A percentile compares a stretch with the other conserved stretches of the same genome.
These are phyloP conservation scores for Dinocampus coccinellae DNA, from an alignment of 2,888 invertebrate species.

Conservation along the genomic window DNA sequence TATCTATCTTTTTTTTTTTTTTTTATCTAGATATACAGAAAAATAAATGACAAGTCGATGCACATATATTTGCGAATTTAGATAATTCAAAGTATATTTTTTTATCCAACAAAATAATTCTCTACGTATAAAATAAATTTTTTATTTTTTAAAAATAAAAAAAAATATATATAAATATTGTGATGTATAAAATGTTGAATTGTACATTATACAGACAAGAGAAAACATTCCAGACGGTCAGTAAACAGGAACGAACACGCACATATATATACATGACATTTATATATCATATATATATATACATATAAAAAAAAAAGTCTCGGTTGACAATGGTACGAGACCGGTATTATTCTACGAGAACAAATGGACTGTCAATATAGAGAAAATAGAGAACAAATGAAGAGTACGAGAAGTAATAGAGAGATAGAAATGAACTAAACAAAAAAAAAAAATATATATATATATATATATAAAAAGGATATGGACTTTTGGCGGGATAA, in stretches of 20 bases:
- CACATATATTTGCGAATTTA: neutral
- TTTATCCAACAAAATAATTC: neutral
- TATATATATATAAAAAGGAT: neutral
- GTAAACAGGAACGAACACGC: conserved; percentile 1
- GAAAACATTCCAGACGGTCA: conserved; percentile 13
- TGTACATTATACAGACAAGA: neutral
- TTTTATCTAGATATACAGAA: neutral
- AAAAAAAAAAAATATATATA: neutral
- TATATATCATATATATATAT: neutral
- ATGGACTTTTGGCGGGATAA: conserved; percentile 10
- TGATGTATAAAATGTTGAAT: too few relatives aligned
- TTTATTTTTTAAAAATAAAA: too few relatives aligned
- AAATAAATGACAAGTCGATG: neutral
- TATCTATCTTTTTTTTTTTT: conserved; percentile 8
- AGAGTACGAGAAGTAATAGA: neutral
- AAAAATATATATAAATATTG: too few relatives aligned
- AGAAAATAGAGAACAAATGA: neutral
- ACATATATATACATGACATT: neutral
- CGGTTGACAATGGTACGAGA: conserved; percentile 21
- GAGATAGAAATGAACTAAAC: neutral
- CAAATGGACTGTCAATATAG: conserved; percentile 31
- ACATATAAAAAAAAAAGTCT: conserved; percentile 8
- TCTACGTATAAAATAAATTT: too few relatives aligned
- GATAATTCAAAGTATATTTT: too few relatives aligned
- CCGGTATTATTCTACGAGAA: conserved; percentile 27